Base-by-base conservation (phyloP, 1,140 invertebrate genomes). In the Cyrtorhinus lividipennis region DNA sequence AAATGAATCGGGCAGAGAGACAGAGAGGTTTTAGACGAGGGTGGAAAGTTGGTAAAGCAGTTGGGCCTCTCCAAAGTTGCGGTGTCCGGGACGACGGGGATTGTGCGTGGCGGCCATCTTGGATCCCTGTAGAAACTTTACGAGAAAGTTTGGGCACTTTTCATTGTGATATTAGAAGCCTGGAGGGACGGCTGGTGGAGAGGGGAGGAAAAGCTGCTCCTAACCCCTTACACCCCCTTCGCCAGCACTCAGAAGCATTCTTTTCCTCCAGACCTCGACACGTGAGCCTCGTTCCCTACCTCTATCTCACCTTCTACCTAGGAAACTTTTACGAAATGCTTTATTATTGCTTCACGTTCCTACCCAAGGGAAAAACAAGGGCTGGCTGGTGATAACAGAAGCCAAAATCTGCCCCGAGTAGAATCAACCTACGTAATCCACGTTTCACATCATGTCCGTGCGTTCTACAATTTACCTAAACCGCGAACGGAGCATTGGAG, bases 61-160 rank as follows among this genome's bases (percentile, higher is more conserved):
- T 53, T 53, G 48, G 48, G 48, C 12, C 48, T 53, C 20, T 53
- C 48, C 48, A 20, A 53, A 53, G 48, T 53, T 53, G 48, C 20
- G 48, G 48, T 53, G 48, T 53, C 48, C 48, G 48, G 48, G 48
- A 53, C 56, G 56, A 58, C 10, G 23, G 56, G 25, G 56, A 58
- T 58, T 58, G 56, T 53, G 48, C 48, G 48, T 53, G 25, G 56
- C 56, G 56, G 56, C 56, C 56, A 58, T 58, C 56, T 58, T 58
- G 56, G 56, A 53, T 15, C 56, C 23, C 25, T 24, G 25, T 24
- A 18, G 25, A 58, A 58, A 24, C 25, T 58, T 58, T 58, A 27
- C 23, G 10, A 58, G 56, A 58, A 58, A 58, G 56, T 58, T 58
- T 58, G 56, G 25, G 56, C 56, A 58, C 56, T 58, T 58, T 58